These are phyloP conservation scores for Symphodus melops DNA, from an alignment of 2,113 vertebrate species.

Conservation along the genomic window DNA sequence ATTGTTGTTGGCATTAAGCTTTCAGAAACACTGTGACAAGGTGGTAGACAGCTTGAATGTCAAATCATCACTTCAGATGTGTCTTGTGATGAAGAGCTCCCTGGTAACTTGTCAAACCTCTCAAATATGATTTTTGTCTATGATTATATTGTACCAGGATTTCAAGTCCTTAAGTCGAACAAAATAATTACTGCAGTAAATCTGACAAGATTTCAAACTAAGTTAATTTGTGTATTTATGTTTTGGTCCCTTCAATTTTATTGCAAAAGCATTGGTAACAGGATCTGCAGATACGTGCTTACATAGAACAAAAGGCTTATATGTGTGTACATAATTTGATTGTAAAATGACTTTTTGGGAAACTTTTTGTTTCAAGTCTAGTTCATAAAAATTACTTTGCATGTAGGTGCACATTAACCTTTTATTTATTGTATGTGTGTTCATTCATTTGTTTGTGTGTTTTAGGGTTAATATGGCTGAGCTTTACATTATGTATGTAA, in stretches of 20 bases:
- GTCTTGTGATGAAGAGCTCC: not conserved
- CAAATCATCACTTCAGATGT: conserved; percentile 13
- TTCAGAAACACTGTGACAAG: not conserved
- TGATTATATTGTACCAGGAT: not conserved
- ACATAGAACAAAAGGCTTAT: not conserved
- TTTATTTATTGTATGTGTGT: no score
- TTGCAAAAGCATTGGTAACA: no score
- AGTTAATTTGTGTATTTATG: not conserved
- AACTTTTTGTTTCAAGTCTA: no score
- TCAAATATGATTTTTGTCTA: not conserved
- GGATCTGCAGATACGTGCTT: not conserved
- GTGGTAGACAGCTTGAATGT: not conserved
- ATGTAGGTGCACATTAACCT: no score
- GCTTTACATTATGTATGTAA: no score
- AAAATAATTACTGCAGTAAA: not conserved
- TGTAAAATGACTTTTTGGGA: no score
- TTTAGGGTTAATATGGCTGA: no score
- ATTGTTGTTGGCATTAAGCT: not conserved
- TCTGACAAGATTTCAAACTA: not conserved
- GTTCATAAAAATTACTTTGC: no score
- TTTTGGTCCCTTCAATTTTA: no score
- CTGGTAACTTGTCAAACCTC: not conserved
- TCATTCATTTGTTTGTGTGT: no score
- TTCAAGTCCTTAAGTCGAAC: not conserved
- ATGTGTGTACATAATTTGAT: no score